These are phyloP conservation scores for Papilio protenor DNA, from an alignment of 2,888 invertebrate species.

Conservation along the genomic window DNA sequence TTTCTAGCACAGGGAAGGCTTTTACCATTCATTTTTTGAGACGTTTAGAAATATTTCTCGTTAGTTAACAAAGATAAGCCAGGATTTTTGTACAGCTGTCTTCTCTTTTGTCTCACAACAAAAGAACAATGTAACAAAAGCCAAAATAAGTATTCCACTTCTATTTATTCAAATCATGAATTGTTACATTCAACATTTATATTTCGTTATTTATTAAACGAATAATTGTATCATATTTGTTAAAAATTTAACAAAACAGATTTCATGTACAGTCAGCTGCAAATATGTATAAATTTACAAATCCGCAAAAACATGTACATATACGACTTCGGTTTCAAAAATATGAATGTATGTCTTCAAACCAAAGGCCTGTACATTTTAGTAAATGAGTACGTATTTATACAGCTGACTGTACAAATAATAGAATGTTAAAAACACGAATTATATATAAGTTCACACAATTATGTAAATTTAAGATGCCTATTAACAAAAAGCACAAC, in stretches of 20 bases:
- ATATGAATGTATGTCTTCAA: too few relatives aligned
- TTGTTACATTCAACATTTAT: slow-evolving; percentile 5
- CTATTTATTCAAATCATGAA: slow-evolving; percentile 29
- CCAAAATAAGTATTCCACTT: slow-evolving; percentile 30
- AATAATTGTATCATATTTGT: slow-evolving; percentile 2
- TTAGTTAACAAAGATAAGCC: slow-evolving; percentile 23
- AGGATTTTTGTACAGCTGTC: slow-evolving; percentile 31
- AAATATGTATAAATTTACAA: too few relatives aligned
- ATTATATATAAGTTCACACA: not conserved
- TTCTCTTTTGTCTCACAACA: slow-evolving; percentile 34
- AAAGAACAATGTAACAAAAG: slow-evolving; percentile 36
- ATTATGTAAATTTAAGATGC: slow-evolving; percentile 13
- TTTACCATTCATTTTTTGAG: slow-evolving; percentile 3
- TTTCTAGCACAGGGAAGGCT: not conserved
- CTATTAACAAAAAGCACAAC: slow-evolving; percentile 23
- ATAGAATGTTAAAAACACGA: too few relatives aligned
- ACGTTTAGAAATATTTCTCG: slow-evolving; percentile 33
- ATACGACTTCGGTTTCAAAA: too few relatives aligned
- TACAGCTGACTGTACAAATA: too few relatives aligned
- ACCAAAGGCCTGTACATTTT: too few relatives aligned
- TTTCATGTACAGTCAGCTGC: too few relatives aligned
- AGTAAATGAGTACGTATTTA: too few relatives aligned
- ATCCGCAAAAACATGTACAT: too few relatives aligned
- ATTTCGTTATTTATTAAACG: slow-evolving; percentile 11
- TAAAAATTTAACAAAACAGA: too few relatives aligned